phyloP scores from a whole-genome alignment of 2,888 invertebrate species.

The Ashinkailepas kermadecensis region DNA sequence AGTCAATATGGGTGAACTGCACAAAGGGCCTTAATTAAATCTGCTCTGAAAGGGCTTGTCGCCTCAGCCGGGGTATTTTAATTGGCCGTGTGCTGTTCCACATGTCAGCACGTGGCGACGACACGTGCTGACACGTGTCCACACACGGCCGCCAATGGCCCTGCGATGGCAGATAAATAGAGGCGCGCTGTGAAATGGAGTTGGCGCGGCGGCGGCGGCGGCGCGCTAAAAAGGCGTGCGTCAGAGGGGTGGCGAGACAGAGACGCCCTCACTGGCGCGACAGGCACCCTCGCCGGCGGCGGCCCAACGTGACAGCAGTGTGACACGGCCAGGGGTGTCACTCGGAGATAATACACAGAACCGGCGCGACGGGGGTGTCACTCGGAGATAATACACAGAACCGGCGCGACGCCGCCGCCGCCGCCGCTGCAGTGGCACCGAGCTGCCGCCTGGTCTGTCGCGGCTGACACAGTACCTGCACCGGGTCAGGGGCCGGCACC shows the following conservation, averaged over 20 bases:
- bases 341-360: background rate
- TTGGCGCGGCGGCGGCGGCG: background rate
- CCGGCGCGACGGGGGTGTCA: no score
- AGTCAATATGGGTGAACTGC: background rate
- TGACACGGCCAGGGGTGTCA: background rate
- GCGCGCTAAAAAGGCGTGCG: background rate
- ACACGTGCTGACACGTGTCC: background rate
- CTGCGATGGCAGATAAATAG: background rate
- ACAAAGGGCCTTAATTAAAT: conserved; percentile 11
- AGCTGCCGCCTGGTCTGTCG: no score
- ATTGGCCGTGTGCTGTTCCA: conserved; percentile 9
- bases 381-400: background rate
- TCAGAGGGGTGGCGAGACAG: background rate
- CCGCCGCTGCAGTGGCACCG: background rate
- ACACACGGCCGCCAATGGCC: background rate
- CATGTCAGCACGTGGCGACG: conserved; percentile 2
- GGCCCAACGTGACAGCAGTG: background rate
- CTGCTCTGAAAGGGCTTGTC: background rate
- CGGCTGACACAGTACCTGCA: no score
- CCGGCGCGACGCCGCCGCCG: background rate
- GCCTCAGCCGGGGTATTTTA: background rate
- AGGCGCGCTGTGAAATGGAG: background rate
- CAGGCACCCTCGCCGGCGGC: background rate
- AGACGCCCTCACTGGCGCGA: background rate
- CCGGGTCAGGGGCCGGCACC: no score